Conservation (phyloP, 2,113 vertebrate genomes). For the Sarotherodon lohbergeri region DNA sequence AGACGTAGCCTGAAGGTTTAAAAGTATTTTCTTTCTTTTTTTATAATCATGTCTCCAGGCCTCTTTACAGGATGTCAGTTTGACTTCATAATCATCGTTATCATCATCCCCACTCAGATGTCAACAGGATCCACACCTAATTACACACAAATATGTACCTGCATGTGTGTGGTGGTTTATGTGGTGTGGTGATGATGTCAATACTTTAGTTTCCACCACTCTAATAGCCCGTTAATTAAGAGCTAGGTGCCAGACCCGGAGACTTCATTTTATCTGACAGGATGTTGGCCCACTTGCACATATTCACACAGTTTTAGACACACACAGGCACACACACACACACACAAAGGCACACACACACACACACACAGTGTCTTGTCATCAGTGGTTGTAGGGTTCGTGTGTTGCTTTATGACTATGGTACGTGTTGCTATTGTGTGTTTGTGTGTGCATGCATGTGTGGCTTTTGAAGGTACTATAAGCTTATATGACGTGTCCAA, state of each 20-base stretch:
- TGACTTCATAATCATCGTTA: conserved; percentile 29
- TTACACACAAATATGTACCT: background rate
- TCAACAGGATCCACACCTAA: conserved; percentile 46
- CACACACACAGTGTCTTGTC: background rate
- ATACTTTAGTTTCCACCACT: background rate
- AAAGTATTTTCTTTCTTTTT: background rate
- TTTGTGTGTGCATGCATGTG: background rate
- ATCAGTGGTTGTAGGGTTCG: background rate
- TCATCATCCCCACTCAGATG: background rate
- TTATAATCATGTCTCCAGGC: background rate
- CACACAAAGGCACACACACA: background rate
- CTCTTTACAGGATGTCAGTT: background rate
- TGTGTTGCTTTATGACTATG: background rate
- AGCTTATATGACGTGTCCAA: background rate
- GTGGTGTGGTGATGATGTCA: background rate
- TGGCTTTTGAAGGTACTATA: background rate
- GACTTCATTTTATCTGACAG: conserved; percentile 3
- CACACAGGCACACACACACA: background rate
- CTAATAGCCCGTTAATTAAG: conserved; percentile 39
- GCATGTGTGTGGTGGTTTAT: background rate
- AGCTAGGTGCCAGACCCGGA: background rate
- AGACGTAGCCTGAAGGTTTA: background rate
- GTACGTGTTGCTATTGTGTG: background rate
- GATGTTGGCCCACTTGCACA: conserved; percentile 16
- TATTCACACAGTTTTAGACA: background rate